Evolutionary conservation across 2,888 invertebrate species (phyloP).

Genomic region (Eumacrocentrus americanus): DNA sequence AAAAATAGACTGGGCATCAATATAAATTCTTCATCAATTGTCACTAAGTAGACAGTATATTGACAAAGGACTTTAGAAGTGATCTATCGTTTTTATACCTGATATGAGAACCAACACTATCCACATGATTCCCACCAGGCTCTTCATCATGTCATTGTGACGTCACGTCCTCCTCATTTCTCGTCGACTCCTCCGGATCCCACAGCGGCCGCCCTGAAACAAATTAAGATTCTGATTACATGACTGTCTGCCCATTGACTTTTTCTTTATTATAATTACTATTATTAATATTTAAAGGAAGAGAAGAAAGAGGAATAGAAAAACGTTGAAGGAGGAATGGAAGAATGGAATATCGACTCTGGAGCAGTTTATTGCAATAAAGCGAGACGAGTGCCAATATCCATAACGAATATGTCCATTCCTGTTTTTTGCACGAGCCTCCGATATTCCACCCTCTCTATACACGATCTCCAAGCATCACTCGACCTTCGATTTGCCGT

Average conservation of each 20-base stretch:
- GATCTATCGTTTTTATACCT: constrained; percentile 56
- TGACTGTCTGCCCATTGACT: not conserved
- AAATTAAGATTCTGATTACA: not conserved
- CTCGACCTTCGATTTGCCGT: constrained; percentile 9
- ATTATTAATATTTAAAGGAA: too few relatives aligned
- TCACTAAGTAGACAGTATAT: not conserved
- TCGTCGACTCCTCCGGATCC: constrained; percentile 32
- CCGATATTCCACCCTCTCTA: not conserved
- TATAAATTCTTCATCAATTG: not conserved
- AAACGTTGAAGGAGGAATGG: too few relatives aligned
- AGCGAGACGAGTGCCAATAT: constrained; percentile 28
- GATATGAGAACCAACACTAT: constrained; percentile 68
- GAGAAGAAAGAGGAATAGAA: too few relatives aligned
- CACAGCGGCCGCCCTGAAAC: not conserved
- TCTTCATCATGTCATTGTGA: constrained; percentile 67
- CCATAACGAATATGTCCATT: not conserved
- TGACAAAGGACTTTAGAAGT: not conserved
- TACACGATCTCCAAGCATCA: not conserved
- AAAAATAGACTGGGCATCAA: too few relatives aligned
- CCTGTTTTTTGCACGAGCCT: not conserved
- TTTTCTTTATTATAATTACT: not conserved
- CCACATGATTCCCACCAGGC: constrained; percentile 69
- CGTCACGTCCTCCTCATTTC: constrained; percentile 64
- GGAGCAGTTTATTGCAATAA: too few relatives aligned
- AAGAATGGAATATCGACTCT: too few relatives aligned